Evolutionary conservation across 2,888 invertebrate species (phyloP), one percentile per base, ranked within the genome.

Genomic region (Cybosia mesomella): DNA sequence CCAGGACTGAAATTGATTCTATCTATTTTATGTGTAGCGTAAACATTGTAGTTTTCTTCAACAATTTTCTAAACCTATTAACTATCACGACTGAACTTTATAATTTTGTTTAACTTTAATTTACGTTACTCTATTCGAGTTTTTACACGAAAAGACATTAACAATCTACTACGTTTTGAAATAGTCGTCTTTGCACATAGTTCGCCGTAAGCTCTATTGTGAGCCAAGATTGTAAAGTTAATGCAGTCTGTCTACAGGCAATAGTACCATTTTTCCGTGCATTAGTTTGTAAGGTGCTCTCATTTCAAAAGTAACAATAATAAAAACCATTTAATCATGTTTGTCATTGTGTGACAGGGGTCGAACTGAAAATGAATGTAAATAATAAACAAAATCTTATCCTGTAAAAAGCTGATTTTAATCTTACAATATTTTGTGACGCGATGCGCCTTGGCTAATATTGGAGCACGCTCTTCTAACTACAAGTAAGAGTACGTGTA

Each of bases 381-480:
- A 55, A 28, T 57, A 9, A 24, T 34, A 32, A 13, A 43, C 49
- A 49, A n/a, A 43, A 43, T 43, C 43, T 49, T n/a, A 49, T 18
- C 49, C n/a, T 49, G n/a, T 9, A n/a, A 55, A 28, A 55, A 39
- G 24, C n/a, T 66, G 24, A 55, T 67, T 68, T 72, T 72, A 58
- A 65, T 57, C 65, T 64, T 61, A 24, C 58, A 36, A 67, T 68
- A 61, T 70, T 76, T 70, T 70, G 67, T 58, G 57, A 62, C 21
- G 54, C n/a, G 34, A 22, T 64, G 49, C 43, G 58, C 58, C 58
- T 54, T 61, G 43, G 7, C 64, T 58, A 55, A 66, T 73, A 75
- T 72, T 67, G 60, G 66, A 66, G 21, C 60, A 62, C 39, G 68
- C 59, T 75, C 57, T 68, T 75, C 34, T n/a, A n/a, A 60, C n/a